phyloP scores from a whole-genome alignment of 2,888 invertebrate genomes.

The Strigamia transsilvanica region DNA sequence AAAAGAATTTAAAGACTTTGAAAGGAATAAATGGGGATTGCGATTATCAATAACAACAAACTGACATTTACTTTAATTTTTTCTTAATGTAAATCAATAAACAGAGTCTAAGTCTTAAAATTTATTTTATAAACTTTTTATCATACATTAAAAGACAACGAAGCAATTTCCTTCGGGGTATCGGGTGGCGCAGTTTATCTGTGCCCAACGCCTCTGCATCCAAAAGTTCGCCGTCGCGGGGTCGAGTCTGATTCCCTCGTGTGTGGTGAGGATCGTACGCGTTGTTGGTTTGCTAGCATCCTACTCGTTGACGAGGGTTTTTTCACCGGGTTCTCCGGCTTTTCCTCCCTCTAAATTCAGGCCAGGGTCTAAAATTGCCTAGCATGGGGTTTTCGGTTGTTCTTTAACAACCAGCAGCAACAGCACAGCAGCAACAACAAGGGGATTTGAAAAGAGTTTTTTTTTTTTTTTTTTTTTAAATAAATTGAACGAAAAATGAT shows the following conservation, averaged over 20 bases:
- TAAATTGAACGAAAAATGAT: neutral
- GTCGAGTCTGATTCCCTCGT: neutral
- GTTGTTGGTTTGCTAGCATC: neutral
- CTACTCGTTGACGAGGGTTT: constrained; percentile 9
- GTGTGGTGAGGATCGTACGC: neutral
- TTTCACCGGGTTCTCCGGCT: constrained; percentile 8
- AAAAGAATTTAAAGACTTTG: no score
- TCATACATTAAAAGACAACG: no score
- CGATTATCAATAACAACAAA: no score
- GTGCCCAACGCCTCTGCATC: neutral
- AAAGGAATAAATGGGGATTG: no score
- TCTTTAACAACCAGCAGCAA: neutral
- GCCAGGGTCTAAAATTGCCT: neutral
- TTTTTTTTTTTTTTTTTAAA: neutral
- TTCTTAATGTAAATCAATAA: no score
- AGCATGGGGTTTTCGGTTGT: constrained; percentile 1
- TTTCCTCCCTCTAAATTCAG: constrained; percentile 1
- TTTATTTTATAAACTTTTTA: no score
- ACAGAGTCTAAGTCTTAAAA: no score
- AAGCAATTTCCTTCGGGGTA: neutral
- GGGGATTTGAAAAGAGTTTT: neutral
- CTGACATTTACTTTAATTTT: no score
- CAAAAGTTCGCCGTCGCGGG: neutral
- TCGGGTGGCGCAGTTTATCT: neutral
- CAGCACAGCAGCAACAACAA: constrained; percentile 30